Evolutionary conservation across 2,797 vertebrate species (phyloP), one percentile per base, ranked within the genome.

Genomic region (Holocentrus rufus): DNA sequence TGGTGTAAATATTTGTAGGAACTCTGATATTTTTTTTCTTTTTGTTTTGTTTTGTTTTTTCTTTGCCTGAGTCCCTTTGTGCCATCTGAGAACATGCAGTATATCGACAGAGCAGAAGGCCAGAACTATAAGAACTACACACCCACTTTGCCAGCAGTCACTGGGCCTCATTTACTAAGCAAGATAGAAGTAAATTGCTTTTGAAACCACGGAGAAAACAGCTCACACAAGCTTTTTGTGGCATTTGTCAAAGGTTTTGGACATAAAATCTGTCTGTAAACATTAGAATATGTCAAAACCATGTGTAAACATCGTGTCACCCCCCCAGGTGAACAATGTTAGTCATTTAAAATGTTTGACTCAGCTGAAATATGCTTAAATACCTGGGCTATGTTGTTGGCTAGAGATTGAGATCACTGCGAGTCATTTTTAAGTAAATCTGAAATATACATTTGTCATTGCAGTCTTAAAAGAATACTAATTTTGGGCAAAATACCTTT

Each of bases 1-100:
- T 96, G 94, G 94, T 98, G 97, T 98, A 97, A 93, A 98, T 97
- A 97, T 95, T 95, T 95, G 91, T 96, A 96, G 95, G 91, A 90
- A 92, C 73, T 88, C 87, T 89, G 80, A 88, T 82, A 83, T 91
- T 79, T 82, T 56, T 76, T 88, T 68, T 69, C 44, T 11, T 69
- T 73, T 11, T 83, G 65, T 15, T 62, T 31, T 1, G 89, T 50
- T 44, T 7, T 34, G 14, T 39, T 25, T 53, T 54, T 25, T 20
- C 74, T 93, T 90, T 88, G 89, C 77, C 88, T 93, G 91, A 91
- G 89, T 90, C 89, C 81, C 77, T 54, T 17, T 30, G 78, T 88
- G 84, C 89, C 85, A 87, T 76, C 72, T 77, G 84, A 66, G 69
- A 84, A 85, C 76, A 85, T 85, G 82, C 88, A 90, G 80, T 82